Evolutionary conservation across 2,113 vertebrate genomes (phyloP).

Genomic region (Trachemys scripta): DNA sequence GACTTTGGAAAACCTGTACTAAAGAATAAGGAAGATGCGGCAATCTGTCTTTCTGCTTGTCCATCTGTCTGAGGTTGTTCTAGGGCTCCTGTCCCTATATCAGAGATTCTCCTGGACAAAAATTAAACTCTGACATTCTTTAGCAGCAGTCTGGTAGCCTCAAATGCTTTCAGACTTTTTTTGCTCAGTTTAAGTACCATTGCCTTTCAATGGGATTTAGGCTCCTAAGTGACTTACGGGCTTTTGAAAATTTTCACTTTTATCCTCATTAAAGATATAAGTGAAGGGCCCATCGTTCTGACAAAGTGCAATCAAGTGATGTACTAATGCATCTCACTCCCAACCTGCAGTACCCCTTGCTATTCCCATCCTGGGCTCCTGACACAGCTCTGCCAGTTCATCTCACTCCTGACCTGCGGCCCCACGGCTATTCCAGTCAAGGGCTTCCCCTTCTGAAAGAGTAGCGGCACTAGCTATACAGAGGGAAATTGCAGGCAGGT

Average conservation of each 20-base stretch:
- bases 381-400: fast-evolving
- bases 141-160: neutral
- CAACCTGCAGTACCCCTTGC: neutral
- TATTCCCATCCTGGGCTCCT: neutral
- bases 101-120: neutral
- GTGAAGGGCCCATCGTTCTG: neutral
- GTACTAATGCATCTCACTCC: neutral
- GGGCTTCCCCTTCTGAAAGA: neutral
- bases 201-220: neutral
- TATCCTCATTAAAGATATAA: neutral
- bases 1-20: neutral
- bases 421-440: neutral
- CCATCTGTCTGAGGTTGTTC: neutral
- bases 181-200: neutral
- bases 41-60: neutral
- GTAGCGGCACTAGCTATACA: neutral
- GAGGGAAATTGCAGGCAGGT: fast-evolving
- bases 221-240: neutral
- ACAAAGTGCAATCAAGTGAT: neutral
- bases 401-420: neutral
- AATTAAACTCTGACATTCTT: fast-evolving
- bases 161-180: neutral
- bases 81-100: neutral
- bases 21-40: neutral
- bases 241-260: neutral